Percentiles rank a stretch among this genome's conserved stretches.
phyloP scores from a whole-genome alignment of 1,140 invertebrate species.

The Platorchestia sp. region DNA sequence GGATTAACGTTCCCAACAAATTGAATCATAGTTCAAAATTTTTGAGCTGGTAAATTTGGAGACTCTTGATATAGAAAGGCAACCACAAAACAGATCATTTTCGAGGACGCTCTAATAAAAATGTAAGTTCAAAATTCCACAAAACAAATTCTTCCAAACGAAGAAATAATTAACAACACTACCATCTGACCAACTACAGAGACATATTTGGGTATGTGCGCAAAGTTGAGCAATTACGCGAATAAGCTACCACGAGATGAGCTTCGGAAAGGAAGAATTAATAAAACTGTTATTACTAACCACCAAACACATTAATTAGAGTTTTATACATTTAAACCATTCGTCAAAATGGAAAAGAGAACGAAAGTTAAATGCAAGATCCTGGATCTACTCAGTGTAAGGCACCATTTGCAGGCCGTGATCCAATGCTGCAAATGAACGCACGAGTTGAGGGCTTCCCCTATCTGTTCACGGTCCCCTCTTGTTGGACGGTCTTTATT shows the following conservation, averaged over 20 bases:
- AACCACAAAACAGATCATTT: neutral
- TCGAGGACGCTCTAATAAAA: too few species aligned
- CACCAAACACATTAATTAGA: too few species aligned
- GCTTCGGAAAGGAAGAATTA: too few species aligned
- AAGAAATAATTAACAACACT: neutral
- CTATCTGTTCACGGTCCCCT: neutral
- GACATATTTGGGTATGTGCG: too few species aligned
- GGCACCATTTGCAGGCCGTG: neutral
- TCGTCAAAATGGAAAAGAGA: neutral
- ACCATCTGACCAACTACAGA: too few species aligned
- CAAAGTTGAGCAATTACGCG: too few species aligned
- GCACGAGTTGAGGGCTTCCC: neutral
- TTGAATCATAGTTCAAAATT: neutral
- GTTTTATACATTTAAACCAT: too few species aligned
- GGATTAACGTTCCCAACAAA: too few species aligned
- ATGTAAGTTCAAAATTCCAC: neutral
- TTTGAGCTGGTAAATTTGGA: neutral
- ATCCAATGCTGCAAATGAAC: too few species aligned
- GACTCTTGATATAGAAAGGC: neutral
- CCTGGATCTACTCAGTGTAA: neutral
- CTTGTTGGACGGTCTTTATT: neutral
- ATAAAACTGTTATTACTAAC: too few species aligned
- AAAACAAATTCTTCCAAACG: neutral
- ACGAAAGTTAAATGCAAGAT: neutral
- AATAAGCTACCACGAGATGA: too few species aligned